Base-by-base conservation (phyloP, 2,888 invertebrate species). In the Xestoiulus laeticollis region DNA sequence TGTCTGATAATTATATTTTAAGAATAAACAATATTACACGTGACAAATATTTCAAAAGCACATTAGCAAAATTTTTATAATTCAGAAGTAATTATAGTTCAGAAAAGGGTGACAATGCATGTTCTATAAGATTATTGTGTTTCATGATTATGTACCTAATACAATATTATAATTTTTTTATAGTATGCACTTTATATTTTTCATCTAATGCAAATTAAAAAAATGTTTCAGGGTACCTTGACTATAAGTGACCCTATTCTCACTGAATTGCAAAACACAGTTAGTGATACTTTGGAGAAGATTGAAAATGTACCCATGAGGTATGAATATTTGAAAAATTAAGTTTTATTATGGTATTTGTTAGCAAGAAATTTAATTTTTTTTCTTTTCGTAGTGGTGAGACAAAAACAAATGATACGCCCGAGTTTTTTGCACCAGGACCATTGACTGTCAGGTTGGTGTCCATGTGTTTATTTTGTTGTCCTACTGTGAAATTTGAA, bases 371-470 rank as follows among this genome's bases (percentile, higher is more conserved):
- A 43, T n/a, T n/a, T 48, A 16, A 48, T 82, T 82, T 82, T 16
- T 16, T 82, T 32, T 82, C 2, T n/a, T n/a, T 22, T 32, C 22
- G 82, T 22, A 85, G 85, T 38, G 43, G 22, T 43, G 33, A 85
- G 33, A 1, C 38, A 1, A 85, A 85, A 38, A 14, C 85, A 38
- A 43, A 32, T 33, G 85, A 85, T 33, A 16, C 59, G 1, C 2
- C 48, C 8, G 59, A 86, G 10, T 59, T 22, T 86, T 87, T 32
- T 26, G 33, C 19, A 2, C 88, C 88, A 59, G 88, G 88, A 78
- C 88, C 88, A 59, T 86, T 88, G 44, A 59, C 88, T 32, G 88
- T 48, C 32, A 88, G 82, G 88, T 88, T 19, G 30, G 26, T n/a
- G 12, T 86, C 10, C 32, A 68, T 68, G n/a, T 32, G 44, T 14